phyloP scores from a whole-genome alignment of 2,888 invertebrate genomes.

The Ornithoptera priamus region DNA sequence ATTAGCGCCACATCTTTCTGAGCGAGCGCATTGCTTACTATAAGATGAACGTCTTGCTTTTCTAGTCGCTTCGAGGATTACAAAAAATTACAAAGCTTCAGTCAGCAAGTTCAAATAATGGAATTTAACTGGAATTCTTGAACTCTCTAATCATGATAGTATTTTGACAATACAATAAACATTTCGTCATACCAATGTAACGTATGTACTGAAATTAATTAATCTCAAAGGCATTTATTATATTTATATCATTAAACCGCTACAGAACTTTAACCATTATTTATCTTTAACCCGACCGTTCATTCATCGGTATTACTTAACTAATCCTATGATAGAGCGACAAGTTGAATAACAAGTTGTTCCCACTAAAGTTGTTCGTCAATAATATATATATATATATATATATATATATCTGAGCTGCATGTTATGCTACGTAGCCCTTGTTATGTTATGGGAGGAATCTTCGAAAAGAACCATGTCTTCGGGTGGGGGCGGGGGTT shows the following conservation, averaged over 20 bases:
- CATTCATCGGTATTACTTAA: conserved; percentile 59
- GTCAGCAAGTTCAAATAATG: conserved; percentile 6
- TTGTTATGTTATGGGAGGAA: too few species aligned
- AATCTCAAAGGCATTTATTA: conserved; percentile 35
- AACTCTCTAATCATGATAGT: conserved; percentile 27
- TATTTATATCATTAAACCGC: conserved; percentile 55
- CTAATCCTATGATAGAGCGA: conserved; percentile 59
- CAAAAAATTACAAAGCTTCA: neutral
- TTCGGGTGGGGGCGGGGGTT: too few species aligned
- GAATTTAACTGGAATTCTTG: conserved; percentile 16
- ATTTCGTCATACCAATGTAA: conserved; percentile 11
- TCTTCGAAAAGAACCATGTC: too few species aligned
- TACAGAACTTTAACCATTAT: conserved; percentile 57
- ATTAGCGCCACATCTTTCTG: too few species aligned
- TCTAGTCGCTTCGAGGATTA: too few species aligned
- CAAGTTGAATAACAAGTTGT: conserved; percentile 61
- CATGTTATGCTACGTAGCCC: conserved; percentile 36
- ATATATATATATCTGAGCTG: conserved; percentile 31
- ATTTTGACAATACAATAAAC: conserved; percentile 16
- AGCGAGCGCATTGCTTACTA: too few species aligned
- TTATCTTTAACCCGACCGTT: conserved; percentile 56
- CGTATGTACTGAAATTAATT: conserved; percentile 23
- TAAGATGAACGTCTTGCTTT: too few species aligned
- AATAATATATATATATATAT: neutral
- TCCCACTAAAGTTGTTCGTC: conserved; percentile 58